phyloP scores from a whole-genome alignment of 2,113 vertebrate genomes.

The Pardalotus punctatus region DNA sequence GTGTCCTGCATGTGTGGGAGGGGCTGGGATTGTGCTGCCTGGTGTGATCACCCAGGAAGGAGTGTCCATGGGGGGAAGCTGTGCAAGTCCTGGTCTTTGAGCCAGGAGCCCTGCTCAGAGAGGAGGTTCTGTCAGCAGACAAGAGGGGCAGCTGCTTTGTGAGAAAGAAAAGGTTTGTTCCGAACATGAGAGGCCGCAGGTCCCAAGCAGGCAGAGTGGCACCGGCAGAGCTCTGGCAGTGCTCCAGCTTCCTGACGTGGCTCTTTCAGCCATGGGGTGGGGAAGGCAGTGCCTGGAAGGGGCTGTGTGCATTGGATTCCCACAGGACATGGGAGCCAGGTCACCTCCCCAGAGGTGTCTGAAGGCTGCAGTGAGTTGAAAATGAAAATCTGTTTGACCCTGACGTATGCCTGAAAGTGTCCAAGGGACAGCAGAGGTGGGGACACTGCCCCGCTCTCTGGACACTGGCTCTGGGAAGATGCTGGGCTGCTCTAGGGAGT shows the following conservation, averaged over 20 bases:
- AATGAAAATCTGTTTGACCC: not conserved
- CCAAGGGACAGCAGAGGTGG: not conserved
- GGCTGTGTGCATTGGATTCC: fast-evolving
- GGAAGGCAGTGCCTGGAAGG: not conserved
- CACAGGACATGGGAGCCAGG: fast-evolving
- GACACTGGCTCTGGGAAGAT: fast-evolving
- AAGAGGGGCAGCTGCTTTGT: not conserved
- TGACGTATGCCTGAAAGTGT: not conserved
- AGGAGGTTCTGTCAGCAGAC: not conserved
- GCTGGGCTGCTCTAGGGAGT: not conserved
- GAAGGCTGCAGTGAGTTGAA: not conserved
- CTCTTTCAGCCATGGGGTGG: fast-evolving
- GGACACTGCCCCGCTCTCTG: not conserved
- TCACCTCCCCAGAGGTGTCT: not conserved
- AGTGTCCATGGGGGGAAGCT: not conserved
- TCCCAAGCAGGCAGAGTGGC: not conserved
- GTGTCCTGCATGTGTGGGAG: not conserved
- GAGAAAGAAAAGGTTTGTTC: not conserved
- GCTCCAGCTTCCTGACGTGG: not conserved
- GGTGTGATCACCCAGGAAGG: too few relatives aligned
- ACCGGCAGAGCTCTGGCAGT: not conserved
- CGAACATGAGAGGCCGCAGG: fast-evolving
- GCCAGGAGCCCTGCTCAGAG: not conserved
- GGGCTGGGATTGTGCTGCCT: not conserved
- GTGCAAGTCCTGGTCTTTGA: not conserved